Base-by-base conservation (phyloP, 2,113 vertebrate genomes). In the Chaetodon trifascialis region DNA sequence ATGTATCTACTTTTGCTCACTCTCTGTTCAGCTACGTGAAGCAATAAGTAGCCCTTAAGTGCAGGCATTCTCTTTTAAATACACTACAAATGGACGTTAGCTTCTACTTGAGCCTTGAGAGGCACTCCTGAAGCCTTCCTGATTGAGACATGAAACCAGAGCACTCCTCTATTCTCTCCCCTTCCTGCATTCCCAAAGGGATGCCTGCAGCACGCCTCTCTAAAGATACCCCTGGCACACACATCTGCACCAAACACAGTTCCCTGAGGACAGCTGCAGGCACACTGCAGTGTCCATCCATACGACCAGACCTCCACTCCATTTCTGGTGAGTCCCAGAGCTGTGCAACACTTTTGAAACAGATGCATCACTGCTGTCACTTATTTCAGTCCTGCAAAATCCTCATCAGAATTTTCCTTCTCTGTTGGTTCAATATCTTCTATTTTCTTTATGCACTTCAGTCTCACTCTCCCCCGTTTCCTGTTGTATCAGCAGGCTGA, bases 31-130 rank as follows among this genome's bases (percentile, higher is more conserved):
- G 73, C 71, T 76, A 63, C 52, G 56, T 74, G 90, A 91, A 86
- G 86, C 88, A 91, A 86, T 91, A 84, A 91, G 88, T 83, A 93
- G 90, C 82, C 68, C 86, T 94, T 91, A 90, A 93, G 92, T 93
- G 91, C 88, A 88, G 64, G 70, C 78, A 88, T 93, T 93, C 84
- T 92, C 86, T 92, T 91, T 91, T 94, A 91, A 92, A 95, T 92
- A 93, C 90, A 89, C 90, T 79, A 91, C 91, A 94, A 93, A 93
- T 92, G 91, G 86, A 92, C 79, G 82, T 93, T 88, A 74, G 84
- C 80, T 88, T 92, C 66, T 91, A 90, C 91, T 94, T 87, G 80
- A 92, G 92, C 85, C 88, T 87, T 80, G 86, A 94, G 91, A 92
- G 91, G 83, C 85, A 89, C 91, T 93, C 90, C 89, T 84, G 63